Evolutionary conservation across 2,797 vertebrate species (phyloP), one percentile per base, ranked within the genome.

Genomic region (Champsocephalus gunnari): DNA sequence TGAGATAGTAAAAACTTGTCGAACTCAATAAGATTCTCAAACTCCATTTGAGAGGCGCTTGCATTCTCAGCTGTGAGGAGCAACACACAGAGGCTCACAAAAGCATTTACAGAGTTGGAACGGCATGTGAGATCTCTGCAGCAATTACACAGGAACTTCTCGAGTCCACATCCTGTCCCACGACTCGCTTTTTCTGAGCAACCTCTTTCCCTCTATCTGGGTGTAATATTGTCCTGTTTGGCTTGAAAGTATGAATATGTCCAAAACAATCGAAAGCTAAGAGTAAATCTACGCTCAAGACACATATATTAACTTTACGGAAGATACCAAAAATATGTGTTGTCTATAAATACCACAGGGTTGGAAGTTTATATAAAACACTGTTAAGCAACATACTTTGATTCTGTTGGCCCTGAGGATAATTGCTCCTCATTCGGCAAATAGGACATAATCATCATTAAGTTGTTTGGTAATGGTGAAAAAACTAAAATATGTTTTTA

Each of bases 51-150:
- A 89, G 87, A 92, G 79, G 68, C 58, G 85, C 89, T 91, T 85
- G 89, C 87, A 93, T 93, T 92, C 93, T 92, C 93, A 94, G 93
- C 93, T 95, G 92, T 82, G 87, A 76, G 69, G 66, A 91, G 82
- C 78, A 84, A 83, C 82, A 87, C 87, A 92, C 84, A 87, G 88
- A 89, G 90, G 77, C 85, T 87, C 75, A 79, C 70, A 71, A 87
- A 91, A 86, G 77, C 81, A 85, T 91, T 93, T 86, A 89, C 71
- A 83, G 84, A 88, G 73, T 91, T 93, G 88, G 89, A 93, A 90
- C 68, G 24, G 65, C 67, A 79, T 91, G 88, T 92, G 90, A 86
- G 87, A 93, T 88, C 86, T 86, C 66, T 70, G 53, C 75, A 75
- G 89, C 64, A 63, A 89, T 88, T 90, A 90, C 80, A 79, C 88